These are phyloP conservation scores for Pocillopora verrucosa DNA, from an alignment of 64 coral and sea anemone genomes.

Conservation along the genomic window DNA sequence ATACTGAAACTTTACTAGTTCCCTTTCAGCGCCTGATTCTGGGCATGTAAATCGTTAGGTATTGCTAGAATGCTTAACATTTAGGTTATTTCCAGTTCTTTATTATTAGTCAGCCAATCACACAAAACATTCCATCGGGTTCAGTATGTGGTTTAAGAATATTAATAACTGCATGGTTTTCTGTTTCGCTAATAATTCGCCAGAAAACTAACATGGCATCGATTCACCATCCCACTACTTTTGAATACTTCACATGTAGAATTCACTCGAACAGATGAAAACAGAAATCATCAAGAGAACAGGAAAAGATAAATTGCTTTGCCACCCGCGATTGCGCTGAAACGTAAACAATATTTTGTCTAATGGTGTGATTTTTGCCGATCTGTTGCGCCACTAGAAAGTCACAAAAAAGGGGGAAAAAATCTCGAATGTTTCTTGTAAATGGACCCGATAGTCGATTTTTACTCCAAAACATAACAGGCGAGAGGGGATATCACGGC, in stretches of 20 bases:
- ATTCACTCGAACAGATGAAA: no score
- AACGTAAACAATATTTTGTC: neutral
- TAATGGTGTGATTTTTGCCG: neutral
- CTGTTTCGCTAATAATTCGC: neutral
- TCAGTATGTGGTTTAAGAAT: neutral
- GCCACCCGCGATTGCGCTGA: no score
- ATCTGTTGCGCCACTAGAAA: neutral
- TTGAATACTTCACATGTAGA: no score
- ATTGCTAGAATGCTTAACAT: neutral
- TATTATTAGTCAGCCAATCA: neutral
- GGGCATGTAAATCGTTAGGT: neutral
- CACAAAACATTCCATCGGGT: neutral
- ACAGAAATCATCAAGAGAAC: no score
- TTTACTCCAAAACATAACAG: neutral
- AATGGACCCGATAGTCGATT: neutral
- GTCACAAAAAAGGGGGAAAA: neutral
- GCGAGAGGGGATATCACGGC: neutral
- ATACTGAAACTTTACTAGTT: no score
- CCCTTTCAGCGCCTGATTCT: neutral
- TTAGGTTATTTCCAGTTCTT: neutral
- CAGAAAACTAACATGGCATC: neutral
- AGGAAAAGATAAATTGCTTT: no score
- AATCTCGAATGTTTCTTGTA: neutral
- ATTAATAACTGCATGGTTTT: neutral
- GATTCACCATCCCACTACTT: no score